Conservation (phyloP, 53 echinoderm and acorn worm species). For the Mesocentrotus franciscanus region DNA sequence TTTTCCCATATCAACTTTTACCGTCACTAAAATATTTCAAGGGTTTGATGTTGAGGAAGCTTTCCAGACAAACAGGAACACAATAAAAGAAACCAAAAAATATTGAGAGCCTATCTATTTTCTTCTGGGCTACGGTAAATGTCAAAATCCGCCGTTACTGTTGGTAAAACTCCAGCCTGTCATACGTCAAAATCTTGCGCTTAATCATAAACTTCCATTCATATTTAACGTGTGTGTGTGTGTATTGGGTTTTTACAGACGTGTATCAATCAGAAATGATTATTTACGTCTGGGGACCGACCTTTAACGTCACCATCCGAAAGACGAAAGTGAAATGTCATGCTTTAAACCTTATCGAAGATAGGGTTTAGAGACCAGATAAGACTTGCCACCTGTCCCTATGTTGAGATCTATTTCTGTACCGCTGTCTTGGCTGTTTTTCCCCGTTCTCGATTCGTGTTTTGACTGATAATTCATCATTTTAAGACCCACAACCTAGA, state of each 20-base stretch:
- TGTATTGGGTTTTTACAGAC: no score
- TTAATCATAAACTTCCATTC: neutral
- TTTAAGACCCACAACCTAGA: neutral
- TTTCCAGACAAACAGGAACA: no score
- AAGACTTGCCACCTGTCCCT: neutral
- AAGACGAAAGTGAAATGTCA: conserved; percentile 9
- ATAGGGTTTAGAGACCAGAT: neutral
- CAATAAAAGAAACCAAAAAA: neutral
- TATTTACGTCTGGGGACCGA: no score
- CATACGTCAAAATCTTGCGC: neutral
- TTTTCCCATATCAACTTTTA: no score
- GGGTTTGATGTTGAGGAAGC: no score
- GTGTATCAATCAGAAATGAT: no score
- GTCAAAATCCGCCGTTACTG: neutral
- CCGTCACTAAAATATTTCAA: no score
- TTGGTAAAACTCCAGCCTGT: neutral
- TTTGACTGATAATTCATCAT: neutral
- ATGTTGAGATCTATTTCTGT: neutral
- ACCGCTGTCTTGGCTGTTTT: neutral
- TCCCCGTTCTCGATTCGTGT: neutral
- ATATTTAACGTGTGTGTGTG: neutral
- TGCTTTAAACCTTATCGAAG: neutral
- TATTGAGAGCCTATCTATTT: neutral
- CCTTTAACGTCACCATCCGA: no score
- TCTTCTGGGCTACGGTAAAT: neutral